Conservation (phyloP, 2,797 vertebrate species). For the Ptychadena robeensis region DNA sequence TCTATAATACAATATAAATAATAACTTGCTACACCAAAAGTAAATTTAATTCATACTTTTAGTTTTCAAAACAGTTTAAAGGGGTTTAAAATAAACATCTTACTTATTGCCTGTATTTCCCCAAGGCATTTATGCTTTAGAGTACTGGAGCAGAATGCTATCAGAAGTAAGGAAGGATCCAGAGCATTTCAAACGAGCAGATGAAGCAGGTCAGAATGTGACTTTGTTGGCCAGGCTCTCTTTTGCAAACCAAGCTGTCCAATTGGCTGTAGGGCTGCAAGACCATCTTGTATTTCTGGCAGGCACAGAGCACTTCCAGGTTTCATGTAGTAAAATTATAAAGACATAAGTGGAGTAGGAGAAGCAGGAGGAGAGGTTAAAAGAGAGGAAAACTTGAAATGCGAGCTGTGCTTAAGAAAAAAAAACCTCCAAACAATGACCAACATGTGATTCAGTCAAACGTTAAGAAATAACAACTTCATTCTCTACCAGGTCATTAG, state of each 20-base stretch:
- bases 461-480: not conserved
- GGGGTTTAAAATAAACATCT: not conserved
- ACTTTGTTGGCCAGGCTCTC: conserved; percentile 79
- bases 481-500: no score
- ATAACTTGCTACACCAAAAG: not conserved
- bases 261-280: conserved; percentile 80
- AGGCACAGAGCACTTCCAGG: conserved; percentile 80
- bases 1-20: not conserved
- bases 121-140: conserved; percentile 45
- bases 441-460: not conserved
- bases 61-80: not conserved
- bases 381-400: conserved; percentile 21
- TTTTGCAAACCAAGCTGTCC: conserved; percentile 80
- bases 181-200: conserved; percentile 81
- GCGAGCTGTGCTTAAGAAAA: not conserved
- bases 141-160: conserved; percentile 68
- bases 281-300: conserved; percentile 83
- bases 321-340: conserved; percentile 69
- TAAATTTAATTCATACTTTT: not conserved
- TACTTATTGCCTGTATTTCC: conserved; percentile 54
- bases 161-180: conserved; percentile 66
- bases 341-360: conserved; percentile 63
- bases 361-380: conserved; percentile 32
- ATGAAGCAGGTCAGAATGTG: conserved; percentile 73
- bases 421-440: not conserved